Base-by-base conservation (phyloP, 2,888 invertebrate genomes). In the Cybosia mesomella region DNA sequence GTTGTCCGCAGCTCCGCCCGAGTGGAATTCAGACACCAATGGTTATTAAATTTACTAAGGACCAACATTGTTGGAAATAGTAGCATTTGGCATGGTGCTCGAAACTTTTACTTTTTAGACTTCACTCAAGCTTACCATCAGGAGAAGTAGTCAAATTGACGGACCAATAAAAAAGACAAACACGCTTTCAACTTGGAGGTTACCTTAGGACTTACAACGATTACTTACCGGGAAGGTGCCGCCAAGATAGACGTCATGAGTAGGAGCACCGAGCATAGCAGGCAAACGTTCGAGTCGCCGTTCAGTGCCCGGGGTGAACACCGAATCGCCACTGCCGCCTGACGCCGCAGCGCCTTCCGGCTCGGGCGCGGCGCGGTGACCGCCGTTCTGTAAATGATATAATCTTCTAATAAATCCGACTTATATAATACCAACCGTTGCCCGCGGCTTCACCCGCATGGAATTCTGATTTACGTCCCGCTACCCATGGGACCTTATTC, bases 231-330 rank as follows among this genome's bases (percentile, higher is more conserved):
- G 96, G 84, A 97, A 96, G 68, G 97, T 96, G 28, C 98, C 98
- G 13, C 98, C 98, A 43, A 98, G 95, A 90, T 97, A 98, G 18
- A 98, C 96, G 89, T 98, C 98, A 77, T 96, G 95, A 67, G 91
- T 88, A 64, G 93, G 93, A 68, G 92, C 91, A 2, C 91, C 92
- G 34, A 95, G 87, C 92, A 95, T 93, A 70, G 93, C 92, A 28
- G 95, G 95, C 73, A 95, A 83, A 1, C 91, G 85, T 81, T 95
- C 91, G 8, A 95, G 85, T 34, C 95, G 89, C 0, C 93, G 90
- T 83, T 94, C 92, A 10, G 95, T 94, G 82, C 94, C 92, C 76
- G 95, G 95, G 73, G 95, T 86, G 71, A 91, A 90, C 68, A 87
- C 89, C n/a, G 84, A 82, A 74, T 85, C 69, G 72, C 80, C 79